Base-by-base conservation (phyloP, 1,140 invertebrate genomes). In the Meloidogyne exigua region DNA sequence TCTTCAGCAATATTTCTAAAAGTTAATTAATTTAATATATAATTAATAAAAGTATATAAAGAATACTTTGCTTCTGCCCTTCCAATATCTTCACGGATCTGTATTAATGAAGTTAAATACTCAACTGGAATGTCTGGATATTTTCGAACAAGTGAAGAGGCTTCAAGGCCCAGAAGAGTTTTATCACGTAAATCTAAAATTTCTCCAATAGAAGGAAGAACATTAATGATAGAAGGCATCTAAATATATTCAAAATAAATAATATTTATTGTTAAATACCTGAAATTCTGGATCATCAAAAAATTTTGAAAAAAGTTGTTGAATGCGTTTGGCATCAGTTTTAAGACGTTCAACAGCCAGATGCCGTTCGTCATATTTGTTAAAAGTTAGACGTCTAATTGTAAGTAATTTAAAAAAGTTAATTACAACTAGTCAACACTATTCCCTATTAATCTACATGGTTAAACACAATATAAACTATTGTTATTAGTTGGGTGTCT, bases 171-270 rank as follows among this genome's bases (percentile, higher is more conserved):
- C n/a, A 83, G 21, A 9, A 83, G 49, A 25, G 68, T 74, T 69
- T 83, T 83, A 57, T 83, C 82, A 12, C 73, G 62, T 42, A 83
- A 68, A 72, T 82, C 74, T 2, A 84, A n/a, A 11, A 83, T 70
- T 57, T 83, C 82, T 26, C 82, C 82, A 32, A 84, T 73, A 25
- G 82, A 63, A 18, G 68, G 67, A 28, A 83, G 57, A 7, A 84
- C 78, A 26, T 57, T 36, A n/a, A 67, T 69, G 26, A 82, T 72
- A 18, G 66, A 39, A 12, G 75, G 81, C 25, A 80, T 81, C 80
- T 81, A 4, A 28, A 39, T 10, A 12, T 39, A 70, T 7, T 7
- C 10, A 39, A 39, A 39, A 39, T 10, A 39, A 39, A 39, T 32
- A 32, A 32, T 32, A 32, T 32, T 32, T 7, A 3, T 32, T 32